These are phyloP conservation scores for Zele albiditarsus DNA, from an alignment of 2,888 invertebrate genomes.

Conservation along the genomic window DNA sequence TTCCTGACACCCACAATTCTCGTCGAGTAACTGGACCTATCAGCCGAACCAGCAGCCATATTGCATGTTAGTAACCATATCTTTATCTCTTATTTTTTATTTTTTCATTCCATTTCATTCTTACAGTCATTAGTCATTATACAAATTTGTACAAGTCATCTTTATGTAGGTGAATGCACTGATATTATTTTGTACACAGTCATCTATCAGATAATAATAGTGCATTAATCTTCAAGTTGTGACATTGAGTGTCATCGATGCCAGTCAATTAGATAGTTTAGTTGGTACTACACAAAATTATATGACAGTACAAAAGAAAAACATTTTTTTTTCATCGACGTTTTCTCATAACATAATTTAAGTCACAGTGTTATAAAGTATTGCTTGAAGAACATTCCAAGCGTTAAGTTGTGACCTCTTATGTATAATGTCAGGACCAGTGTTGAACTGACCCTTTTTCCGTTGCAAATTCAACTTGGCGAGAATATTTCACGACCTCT, in stretches of 20 bases:
- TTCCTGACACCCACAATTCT: constrained; percentile 32
- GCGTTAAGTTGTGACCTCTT: not conserved
- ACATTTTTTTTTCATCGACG: not conserved
- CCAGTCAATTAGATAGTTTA: not conserved
- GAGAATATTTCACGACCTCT: not conserved
- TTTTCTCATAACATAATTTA: not conserved
- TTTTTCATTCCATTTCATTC: not conserved
- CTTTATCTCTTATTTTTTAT: not conserved
- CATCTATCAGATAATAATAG: not conserved
- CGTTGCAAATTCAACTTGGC: not conserved
- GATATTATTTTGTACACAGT: not conserved
- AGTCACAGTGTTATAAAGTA: not conserved
- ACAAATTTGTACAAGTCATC: constrained; percentile 4
- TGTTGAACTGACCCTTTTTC: not conserved
- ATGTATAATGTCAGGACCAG: not conserved
- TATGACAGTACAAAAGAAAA: not conserved
- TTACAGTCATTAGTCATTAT: not conserved
- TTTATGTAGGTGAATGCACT: not conserved
- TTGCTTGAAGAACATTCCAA: not conserved
- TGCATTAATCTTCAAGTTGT: constrained; percentile 14
- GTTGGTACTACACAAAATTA: not conserved
- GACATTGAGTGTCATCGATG: constrained; percentile 22
- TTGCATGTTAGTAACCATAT: not conserved
- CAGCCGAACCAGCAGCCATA: constrained; percentile 1
- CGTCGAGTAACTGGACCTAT: constrained; percentile 32